Evolutionary conservation across 2,797 vertebrate genomes (phyloP).

Genomic region (Lepilemur ruficaudatus): DNA sequence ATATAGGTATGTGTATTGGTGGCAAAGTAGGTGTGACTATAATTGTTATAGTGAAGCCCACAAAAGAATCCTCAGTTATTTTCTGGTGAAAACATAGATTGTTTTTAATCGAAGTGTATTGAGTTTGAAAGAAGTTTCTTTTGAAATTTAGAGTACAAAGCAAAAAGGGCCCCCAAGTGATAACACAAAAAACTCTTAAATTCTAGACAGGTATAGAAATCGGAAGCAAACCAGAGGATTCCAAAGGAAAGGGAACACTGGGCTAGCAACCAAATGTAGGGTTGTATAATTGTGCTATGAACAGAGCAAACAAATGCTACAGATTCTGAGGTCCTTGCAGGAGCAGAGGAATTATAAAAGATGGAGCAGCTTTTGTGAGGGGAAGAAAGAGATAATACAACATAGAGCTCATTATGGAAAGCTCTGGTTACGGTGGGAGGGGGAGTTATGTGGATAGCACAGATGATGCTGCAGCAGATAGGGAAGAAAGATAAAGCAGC

Average conservation of each 20-base stretch:
- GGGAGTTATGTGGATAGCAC: not conserved
- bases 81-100: not conserved
- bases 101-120: not conserved
- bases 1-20: not conserved
- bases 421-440: not conserved
- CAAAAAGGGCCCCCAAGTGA: not conserved
- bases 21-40: not conserved
- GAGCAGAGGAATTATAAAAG: not conserved
- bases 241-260: not conserved
- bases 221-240: not conserved
- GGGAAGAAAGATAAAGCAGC: not conserved
- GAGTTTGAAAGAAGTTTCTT: not conserved
- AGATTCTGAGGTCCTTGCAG: not conserved
- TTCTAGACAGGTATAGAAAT: not conserved
- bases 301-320: not conserved
- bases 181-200: not conserved
- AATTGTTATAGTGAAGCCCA: not conserved
- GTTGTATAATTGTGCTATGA: not conserved
- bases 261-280: not conserved
- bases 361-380: not conserved
- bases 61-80: not conserved
- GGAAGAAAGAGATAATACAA: not conserved
- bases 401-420: not conserved
- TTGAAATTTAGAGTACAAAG: not conserved
- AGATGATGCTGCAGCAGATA: rapidly evolving